Evolutionary conservation across 2,797 vertebrate species (phyloP), one percentile per base, ranked within the genome.

Genomic region (Darevskia nairensis): DNA sequence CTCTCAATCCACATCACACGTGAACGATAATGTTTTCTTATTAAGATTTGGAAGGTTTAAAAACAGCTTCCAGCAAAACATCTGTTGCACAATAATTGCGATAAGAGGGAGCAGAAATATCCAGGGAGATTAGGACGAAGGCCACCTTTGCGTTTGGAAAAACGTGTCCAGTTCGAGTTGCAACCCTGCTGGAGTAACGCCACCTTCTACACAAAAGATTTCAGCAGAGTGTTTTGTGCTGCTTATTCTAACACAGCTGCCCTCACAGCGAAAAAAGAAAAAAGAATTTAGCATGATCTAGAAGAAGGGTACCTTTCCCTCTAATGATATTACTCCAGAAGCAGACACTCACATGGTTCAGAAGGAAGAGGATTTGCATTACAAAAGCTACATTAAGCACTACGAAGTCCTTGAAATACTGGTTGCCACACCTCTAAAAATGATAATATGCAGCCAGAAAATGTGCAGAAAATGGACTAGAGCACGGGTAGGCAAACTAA

Each of bases 1-100:
- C 9, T 35, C 41, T 80, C 32, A 80, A 80, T 55, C 25, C 23
- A 66, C 15, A 35, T 74, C 82, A 74, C 21, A 46, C 39, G 27
- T 35, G 74, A 64, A 35, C 13, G 32, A 55, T 66, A 79, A 72
- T 64, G 69, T 72, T 80, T 84, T 66, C 71, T 89, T 66, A 85
- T 85, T 85, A 89, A 85, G 79, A 68, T 75, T 27, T 81, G 32
- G 25, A 76, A 81, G 71, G 44, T 85, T 89, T 75, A 74, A 85
- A 80, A 85, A 66, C 55, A 85, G 50, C 69, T 85, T 85, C 75
- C 41, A 80, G 25, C 55, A 76, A 72, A 85, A 66, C 83, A 81
- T 89, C 55, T 85, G 83, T 55, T 85, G 83, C 41, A 81, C 59
- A 75, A 85, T 76, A 50, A 66, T 35, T n/a, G 59, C 41, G 41